Percentiles rank a stretch among this genome's conserved stretches.
Conservation (phyloP, 2,888 invertebrate species). For the Ischnus inquisitorius region DNA sequence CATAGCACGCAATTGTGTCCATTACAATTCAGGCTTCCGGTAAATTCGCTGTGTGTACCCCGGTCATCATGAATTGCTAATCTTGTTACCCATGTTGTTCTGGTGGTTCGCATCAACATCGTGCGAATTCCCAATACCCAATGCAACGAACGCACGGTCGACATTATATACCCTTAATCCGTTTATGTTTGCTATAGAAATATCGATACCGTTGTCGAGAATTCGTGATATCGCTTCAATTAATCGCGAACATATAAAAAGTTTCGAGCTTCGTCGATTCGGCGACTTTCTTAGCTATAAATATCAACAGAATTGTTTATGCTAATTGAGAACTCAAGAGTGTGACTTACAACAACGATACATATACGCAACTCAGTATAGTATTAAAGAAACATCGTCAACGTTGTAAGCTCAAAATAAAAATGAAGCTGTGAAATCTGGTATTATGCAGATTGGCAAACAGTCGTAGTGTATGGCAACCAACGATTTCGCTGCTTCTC, state of each 20-base stretch:
- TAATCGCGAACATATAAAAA: background rate
- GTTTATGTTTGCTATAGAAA: background rate
- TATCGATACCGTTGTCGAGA: constrained; percentile 14
- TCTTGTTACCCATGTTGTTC: background rate
- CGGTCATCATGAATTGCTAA: constrained; percentile 1
- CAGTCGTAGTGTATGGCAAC: constrained; percentile 36
- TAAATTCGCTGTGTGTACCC: background rate
- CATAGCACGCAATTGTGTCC: background rate
- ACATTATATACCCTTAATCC: background rate
- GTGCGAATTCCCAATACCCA: constrained; percentile 8
- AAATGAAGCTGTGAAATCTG: constrained; percentile 76
- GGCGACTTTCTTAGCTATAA: constrained; percentile 4
- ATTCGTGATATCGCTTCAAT: background rate
- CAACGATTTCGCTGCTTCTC: constrained; percentile 60
- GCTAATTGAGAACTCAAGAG: constrained; percentile 43
- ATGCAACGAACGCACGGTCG: background rate
- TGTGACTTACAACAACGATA: background rate
- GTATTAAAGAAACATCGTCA: background rate
- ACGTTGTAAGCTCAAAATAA: constrained; percentile 37
- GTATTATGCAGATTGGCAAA: constrained; percentile 81
- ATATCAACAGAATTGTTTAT: constrained; percentile 13
- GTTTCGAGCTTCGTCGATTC: background rate
- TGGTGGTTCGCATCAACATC: constrained; percentile 7
- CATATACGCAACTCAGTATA: background rate
- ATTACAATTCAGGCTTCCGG: constrained; percentile 25